Percentiles rank a stretch among this genome's conserved stretches.
phyloP scores from a whole-genome alignment of 1,140 invertebrate genomes.

The Camponotus pennsylvanicus region DNA sequence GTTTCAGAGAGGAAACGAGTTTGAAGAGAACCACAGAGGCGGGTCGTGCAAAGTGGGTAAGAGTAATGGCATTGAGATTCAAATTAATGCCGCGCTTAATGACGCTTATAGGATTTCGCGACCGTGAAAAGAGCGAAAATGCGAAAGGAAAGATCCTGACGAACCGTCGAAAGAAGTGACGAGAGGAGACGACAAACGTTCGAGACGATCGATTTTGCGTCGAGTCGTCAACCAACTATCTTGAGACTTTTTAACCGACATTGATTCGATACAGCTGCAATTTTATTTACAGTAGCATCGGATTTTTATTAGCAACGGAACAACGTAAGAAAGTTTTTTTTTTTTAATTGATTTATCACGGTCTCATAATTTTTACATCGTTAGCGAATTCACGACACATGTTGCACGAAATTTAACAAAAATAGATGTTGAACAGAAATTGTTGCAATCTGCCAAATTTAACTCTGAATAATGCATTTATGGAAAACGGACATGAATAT shows the following conservation, averaged over 20 bases:
- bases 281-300: background rate
- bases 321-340: background rate
- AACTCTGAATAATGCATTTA: slow-evolving; percentile 33
- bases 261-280: background rate
- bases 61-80: slow-evolving; percentile 66
- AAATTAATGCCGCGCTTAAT: slow-evolving; percentile 68
- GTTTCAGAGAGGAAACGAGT: background rate
- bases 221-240: background rate
- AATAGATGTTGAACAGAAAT: slow-evolving; percentile 5
- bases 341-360: background rate
- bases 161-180: slow-evolving; percentile 20
- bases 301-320: background rate
- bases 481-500: slow-evolving; percentile 37
- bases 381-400: background rate
- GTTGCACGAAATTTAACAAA: background rate
- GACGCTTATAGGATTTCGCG: slow-evolving; percentile 63
- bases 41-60: slow-evolving; percentile 55
- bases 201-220: background rate
- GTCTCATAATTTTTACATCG: slow-evolving; percentile 14
- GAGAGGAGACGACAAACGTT: background rate
- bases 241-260: slow-evolving; percentile 8
- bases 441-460: slow-evolving; percentile 30
- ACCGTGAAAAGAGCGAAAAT: slow-evolving; percentile 37
- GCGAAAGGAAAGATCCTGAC: slow-evolving; percentile 23
- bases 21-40: slow-evolving; percentile 18